These are phyloP conservation scores for Hemistola chrysoprasaria DNA, from an alignment of 2,888 invertebrate genomes.

Conservation along the genomic window DNA sequence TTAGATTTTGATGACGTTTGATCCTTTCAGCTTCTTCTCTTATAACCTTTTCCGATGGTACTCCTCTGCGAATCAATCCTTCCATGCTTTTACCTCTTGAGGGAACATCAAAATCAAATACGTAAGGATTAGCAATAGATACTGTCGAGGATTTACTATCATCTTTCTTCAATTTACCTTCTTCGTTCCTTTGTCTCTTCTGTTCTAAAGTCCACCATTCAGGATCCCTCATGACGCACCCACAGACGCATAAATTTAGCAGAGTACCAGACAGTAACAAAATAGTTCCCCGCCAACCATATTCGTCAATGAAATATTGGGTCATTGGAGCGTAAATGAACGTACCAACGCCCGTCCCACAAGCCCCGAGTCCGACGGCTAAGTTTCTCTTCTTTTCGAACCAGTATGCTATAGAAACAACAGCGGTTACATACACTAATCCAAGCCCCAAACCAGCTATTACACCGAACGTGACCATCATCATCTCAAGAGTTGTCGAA, in stretches of 20 bases:
- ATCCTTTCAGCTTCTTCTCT: constrained; percentile 59
- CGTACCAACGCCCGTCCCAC: constrained; percentile 94
- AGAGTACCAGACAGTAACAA: constrained; percentile 92
- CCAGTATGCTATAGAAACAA: constrained; percentile 96
- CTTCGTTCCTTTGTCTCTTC: constrained; percentile 67
- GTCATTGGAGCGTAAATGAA: constrained; percentile 94
- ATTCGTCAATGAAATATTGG: constrained; percentile 88
- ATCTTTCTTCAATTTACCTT: constrained; percentile 49
- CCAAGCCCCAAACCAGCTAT: constrained; percentile 93
- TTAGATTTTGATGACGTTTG: constrained; percentile 48
- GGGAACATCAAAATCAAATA: constrained; percentile 56
- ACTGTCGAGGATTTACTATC: constrained; percentile 70
- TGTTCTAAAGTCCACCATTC: constrained; percentile 89
- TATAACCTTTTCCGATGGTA: constrained; percentile 58
- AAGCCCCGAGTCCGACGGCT: constrained; percentile 93
- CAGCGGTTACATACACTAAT: constrained; percentile 93
- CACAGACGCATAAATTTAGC: constrained; percentile 92
- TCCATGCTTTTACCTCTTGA: constrained; percentile 61
- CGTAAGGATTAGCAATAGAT: constrained; percentile 75
- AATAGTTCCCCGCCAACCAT: constrained; percentile 93
- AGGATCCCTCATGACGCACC: constrained; percentile 93
- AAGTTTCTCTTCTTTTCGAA: constrained; percentile 93
- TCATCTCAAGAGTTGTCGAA: constrained; percentile 87
- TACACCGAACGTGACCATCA: constrained; percentile 93
- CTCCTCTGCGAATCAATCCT: constrained; percentile 53